phyloP scores from a whole-genome alignment of 2,797 vertebrate genomes.

The Notamacropus eugenii region DNA sequence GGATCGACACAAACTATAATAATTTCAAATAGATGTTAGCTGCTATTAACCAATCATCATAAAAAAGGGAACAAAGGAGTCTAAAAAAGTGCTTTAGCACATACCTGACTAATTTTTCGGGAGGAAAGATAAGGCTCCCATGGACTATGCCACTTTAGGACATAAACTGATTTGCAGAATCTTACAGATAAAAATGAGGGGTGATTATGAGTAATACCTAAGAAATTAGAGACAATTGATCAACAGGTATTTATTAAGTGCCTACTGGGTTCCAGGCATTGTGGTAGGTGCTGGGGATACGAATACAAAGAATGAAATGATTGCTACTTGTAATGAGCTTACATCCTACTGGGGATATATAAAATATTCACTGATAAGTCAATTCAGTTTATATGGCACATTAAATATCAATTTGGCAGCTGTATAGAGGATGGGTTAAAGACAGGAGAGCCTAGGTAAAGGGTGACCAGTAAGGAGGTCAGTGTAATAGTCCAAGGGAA shows the following conservation, averaged over 20 bases:
- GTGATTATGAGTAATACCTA: background rate
- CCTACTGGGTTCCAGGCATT: background rate
- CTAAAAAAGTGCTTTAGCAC: background rate
- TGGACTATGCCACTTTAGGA: background rate
- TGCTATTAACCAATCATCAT: background rate
- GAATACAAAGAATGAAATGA: background rate
- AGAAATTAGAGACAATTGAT: background rate
- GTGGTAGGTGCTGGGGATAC: background rate
- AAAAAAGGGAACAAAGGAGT: background rate
- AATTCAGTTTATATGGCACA: background rate
- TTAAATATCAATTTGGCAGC: background rate
- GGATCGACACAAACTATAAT: background rate
- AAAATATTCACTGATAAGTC: background rate
- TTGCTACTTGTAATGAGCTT: background rate
- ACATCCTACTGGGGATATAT: background rate
- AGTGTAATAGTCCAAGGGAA: background rate
- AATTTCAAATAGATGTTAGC: background rate
- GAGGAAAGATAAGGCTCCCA: background rate
- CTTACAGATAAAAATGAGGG: background rate
- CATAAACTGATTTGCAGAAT: background rate
- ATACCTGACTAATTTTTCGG: background rate
- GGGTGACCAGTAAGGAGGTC: background rate
- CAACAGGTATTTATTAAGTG: background rate
- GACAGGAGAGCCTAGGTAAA: background rate
- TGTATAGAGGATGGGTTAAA: background rate